Percentiles rank a stretch among this genome's conserved stretches.
phyloP scores from a whole-genome alignment of 2,113 vertebrate genomes.

The Callaeas wilsoni region DNA sequence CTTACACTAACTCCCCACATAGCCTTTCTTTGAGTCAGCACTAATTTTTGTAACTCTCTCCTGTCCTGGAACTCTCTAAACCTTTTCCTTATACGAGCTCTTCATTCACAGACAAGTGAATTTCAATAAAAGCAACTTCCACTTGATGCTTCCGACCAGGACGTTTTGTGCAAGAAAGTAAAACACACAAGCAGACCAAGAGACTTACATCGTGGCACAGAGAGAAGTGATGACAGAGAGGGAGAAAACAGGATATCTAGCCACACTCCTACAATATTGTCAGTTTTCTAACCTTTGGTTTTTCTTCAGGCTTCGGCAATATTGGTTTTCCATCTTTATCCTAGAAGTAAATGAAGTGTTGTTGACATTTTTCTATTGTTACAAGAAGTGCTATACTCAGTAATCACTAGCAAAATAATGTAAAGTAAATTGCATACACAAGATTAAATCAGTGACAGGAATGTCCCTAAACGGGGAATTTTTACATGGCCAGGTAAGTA shows the following conservation, averaged over 20 bases:
- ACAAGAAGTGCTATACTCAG: background rate
- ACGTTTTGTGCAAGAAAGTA: background rate
- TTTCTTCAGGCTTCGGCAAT: constrained; percentile 64
- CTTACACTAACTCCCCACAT: no score
- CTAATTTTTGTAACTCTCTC: background rate
- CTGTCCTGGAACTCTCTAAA: background rate
- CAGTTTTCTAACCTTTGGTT: constrained; percentile 67
- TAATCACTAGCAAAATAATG: background rate
- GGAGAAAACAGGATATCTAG: background rate
- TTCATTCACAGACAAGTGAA: background rate
- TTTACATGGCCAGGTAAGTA: background rate
- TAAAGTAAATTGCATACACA: background rate
- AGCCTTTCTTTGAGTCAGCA: background rate
- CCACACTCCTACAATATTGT: background rate
- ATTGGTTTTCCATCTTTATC: constrained; percentile 72
- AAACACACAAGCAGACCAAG: background rate
- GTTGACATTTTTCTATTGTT: background rate
- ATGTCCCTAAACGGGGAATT: background rate
- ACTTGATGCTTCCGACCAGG: background rate
- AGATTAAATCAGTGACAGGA: background rate
- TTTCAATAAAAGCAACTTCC: background rate
- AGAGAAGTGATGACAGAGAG: background rate
- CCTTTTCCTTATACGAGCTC: background rate
- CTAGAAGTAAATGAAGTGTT: constrained; percentile 40
- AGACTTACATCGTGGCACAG: background rate